Base-by-base conservation (phyloP, 2,888 invertebrate genomes). In the Sinohyriopsis cumingii region DNA sequence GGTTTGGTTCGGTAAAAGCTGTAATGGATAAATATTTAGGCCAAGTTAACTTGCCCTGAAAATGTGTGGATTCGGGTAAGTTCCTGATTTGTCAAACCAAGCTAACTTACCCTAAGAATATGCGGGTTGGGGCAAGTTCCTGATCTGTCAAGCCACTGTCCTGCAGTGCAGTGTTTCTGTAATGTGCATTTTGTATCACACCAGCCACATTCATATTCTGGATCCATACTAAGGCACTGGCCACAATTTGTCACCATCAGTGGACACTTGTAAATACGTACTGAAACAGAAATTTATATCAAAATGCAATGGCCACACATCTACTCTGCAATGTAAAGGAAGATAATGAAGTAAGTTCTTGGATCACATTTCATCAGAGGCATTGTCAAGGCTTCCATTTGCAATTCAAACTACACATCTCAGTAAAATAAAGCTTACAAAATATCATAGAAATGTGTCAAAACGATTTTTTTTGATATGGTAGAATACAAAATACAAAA, bases 191-290 rank as follows among this genome's bases (percentile, higher is more conserved):
- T 72, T 94, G 91, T 97, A 9, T 94, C 94, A 89, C 98, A 98
- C 98, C 98, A 98, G 63, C 97, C 98, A 91, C 98, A 98, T 72
- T 95, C 95, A 89, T 96, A 98, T 89, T 97, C 97, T 84, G 96
- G 95, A 19, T 95, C 94, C 78, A 98, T 92, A 59, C 96, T 96
- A 84, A 99, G 91, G 90, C 99, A 99, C 93, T 96, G 95, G 12
- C 98, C 98, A 91, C 98, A 99, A 91, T 98, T 98, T 89, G 97
- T 95, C n/a, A 98, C 98, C 96, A 99, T 97, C 89, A 96, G 95
- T 72, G 95, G 95, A 91, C 99, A 99, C 71, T 91, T 90, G 86
- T 91, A 92, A 67, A 91, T 88, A 53, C 88, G 82, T 20, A 90
- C 90, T 89, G 77, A 59, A 68, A 79, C 19, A 55, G 65, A 65